Percentiles rank a stretch among this genome's conserved stretches.
phyloP scores from a whole-genome alignment of 1,140 invertebrate species.

The Achatina immaculata region DNA sequence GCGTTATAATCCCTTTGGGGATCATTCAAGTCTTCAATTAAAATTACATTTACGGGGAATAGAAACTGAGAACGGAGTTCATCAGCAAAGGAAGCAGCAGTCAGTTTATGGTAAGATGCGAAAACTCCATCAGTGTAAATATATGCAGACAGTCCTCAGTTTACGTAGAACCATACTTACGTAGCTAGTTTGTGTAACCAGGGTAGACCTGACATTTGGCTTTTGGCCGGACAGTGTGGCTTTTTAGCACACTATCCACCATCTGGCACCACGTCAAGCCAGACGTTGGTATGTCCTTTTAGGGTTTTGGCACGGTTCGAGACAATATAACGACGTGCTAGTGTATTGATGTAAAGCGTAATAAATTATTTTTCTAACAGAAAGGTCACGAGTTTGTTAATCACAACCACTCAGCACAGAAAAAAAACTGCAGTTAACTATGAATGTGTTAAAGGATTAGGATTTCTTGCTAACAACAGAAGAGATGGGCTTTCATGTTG shows the following conservation, averaged over 20 bases:
- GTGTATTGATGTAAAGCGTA: too few species aligned
- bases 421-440: too few species aligned
- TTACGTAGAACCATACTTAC: not conserved
- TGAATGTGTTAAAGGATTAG: too few species aligned
- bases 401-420: too few species aligned
- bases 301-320: not conserved
- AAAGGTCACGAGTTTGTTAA: too few species aligned
- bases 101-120: constrained; percentile 26
- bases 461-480: too few species aligned
- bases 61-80: constrained; percentile 12
- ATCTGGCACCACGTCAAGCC: not conserved
- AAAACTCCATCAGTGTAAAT: not conserved
- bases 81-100: constrained; percentile 4
- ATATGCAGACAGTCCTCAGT: not conserved
- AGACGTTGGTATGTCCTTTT: not conserved
- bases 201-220: too few species aligned
- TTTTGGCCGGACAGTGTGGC: too few species aligned
- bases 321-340: too few species aligned
- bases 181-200: not conserved
- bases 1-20: constrained; percentile 28
- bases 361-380: too few species aligned
- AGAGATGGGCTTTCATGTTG: too few species aligned
- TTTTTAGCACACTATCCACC: too few species aligned
- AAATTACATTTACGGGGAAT: constrained; percentile 8
- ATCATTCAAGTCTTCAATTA: constrained; percentile 27